Base-by-base conservation (phyloP, 2,113 vertebrate genomes). In the Oxyura jamaicensis region DNA sequence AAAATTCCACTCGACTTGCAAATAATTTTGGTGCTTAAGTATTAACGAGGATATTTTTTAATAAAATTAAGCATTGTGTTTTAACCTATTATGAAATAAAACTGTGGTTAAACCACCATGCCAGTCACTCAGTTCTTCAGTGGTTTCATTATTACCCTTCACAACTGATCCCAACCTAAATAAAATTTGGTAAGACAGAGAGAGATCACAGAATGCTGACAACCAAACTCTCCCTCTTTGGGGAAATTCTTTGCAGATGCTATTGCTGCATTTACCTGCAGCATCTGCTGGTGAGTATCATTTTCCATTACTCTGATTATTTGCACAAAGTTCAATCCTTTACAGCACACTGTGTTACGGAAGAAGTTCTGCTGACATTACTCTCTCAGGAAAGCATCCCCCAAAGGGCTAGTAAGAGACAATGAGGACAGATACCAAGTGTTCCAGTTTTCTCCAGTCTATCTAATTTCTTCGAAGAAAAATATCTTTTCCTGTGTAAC, bases 71-170 rank as follows among this genome's bases (percentile, higher is more conserved):
- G 96, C 88, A 42, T 28, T 33, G 4, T 58, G 3, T 42, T 85
- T 86, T 28, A 79, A 90, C 17, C 18, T 48, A 71, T 79, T 42
- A 52, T 60, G 82, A 96, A 94, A 89, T 68, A 94, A 94, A 91
- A 85, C 21, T 48, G 35, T 87, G 17, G 18, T 46, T 66, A 96
- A 94, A 83, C 10, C 77, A 94, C 53, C 55, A 44, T 58, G 58
- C 41, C 62, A 90, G n/a, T 53, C 26, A 22, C 22, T 36, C 91
- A 69, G 10, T 56, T 91, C 44, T 96, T 91, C 42, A 68, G 62
- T 85, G 65, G 39, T 76, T 93, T 93, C 87, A 82, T 62, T 85
- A 56, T 78, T 91, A 46, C 10, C 55, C 46, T 94, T 94, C 92
- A 53, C 36, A 82, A 90, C 6, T 41, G 66, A 79, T 86, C 93